Evolutionary conservation across 2,797 vertebrate species (phyloP), one percentile per base, ranked within the genome.

Genomic region (Eulemur coronatus): DNA sequence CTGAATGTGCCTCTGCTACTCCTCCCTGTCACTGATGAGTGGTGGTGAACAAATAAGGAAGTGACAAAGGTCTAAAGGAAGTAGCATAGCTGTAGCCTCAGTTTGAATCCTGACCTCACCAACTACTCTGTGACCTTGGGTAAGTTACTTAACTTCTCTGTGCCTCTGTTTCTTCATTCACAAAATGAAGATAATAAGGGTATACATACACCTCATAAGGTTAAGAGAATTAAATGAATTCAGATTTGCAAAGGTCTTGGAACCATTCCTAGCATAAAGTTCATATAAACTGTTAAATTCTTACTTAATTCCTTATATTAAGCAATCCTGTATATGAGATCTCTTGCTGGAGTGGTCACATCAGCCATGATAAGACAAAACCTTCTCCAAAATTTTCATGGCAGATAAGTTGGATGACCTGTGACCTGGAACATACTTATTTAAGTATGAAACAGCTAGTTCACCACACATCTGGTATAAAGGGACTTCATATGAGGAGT

Each of bases 141-240:
- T 33, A 95, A 81, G 38, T 85, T 69, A 95, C 75, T 88, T 91
- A 85, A 79, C 50, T 86, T 86, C 30, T 93, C 84, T 87, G 59
- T 65, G 65, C 61, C 48, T 78, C 35, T 20, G 63, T 86, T 84
- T 92, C 33, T 63, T 93, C 26, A 81, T 59, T 57, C 67, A 15
- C 70, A 95, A 94, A 91, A 86, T 50, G 38, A 14, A 26, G 55
- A 90, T 84, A 85, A 89, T 82, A 22, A 89, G 17, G 92, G 26
- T 26, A 90, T 59, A 90, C 10, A 22, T 59, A 86, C 6, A 65
- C 24, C 26, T 69, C 61, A 10, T 24, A 48, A 43, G 43, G 30
- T 69, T 69, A 72, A 86, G 46, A 91, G 43, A n/a, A 87, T 59
- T 35, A 84, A 93, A 82, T 55, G 6, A 95, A 82, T 61, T 28